Base-by-base conservation (phyloP, 2,888 invertebrate genomes). In the Drosophila leonis region DNA sequence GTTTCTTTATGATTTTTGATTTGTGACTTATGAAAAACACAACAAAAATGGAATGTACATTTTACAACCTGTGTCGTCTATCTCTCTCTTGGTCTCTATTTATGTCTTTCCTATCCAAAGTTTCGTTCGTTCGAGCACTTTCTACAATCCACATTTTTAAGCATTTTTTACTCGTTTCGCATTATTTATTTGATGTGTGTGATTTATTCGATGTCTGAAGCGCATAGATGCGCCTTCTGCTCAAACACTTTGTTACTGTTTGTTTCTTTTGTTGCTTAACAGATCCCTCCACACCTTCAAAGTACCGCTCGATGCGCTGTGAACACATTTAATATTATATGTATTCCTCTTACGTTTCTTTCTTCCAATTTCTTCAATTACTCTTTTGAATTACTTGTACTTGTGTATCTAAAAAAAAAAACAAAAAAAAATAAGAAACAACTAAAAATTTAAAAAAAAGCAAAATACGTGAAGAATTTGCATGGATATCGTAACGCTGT, bases 401-500 rank as follows among this genome's bases (percentile, higher is more conserved):
- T 73, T 90, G 86, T 92, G 83, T 83, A 68, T 49, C 48, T 35
- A 79, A 78, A 78, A 77, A 75, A 65, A 73, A 80, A 51, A 39
- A 61, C 35, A 66, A 73, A 74, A 68, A 70, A 67, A 78, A 65
- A 24, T 24, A 24, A 24, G 24, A 24, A 13, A 29, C 1, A 39
- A 51, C 6, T 1, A 68, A 73, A 76, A 66, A 37, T 18, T n/a
- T 13, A 4, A 73, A 81, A 75, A 77, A 82, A 76, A 78, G 76
- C 63, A 63, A 83, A 61, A 59, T 69, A 82, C 86, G 91, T 92
- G 90, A 92, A 92, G 83, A 92, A 92, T 91, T 92, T 92, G 92
- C 92, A 92, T 92, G 92, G 91, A 90, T 90, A 91, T 91, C 83
- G 91, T 92, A 88, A 90, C 91, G 90, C 86, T 89, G 83, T 88